Percentiles rank a stretch among this genome's conserved stretches.
These are phyloP conservation scores for Mormoops blainvillei DNA, from an alignment of 2,113 vertebrate species.

Conservation along the genomic window DNA sequence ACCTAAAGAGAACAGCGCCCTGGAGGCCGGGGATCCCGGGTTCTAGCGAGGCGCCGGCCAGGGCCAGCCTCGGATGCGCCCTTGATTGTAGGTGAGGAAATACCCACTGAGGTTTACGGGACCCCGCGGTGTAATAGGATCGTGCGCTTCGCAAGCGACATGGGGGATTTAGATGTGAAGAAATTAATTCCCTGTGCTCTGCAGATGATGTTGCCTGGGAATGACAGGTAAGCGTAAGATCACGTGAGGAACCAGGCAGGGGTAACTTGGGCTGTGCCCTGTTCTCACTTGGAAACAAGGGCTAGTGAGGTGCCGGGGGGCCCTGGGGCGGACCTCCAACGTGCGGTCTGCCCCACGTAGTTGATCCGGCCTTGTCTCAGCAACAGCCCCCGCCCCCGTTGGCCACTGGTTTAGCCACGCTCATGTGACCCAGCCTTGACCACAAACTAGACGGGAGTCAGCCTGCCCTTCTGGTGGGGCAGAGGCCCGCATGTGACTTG, in stretches of 20 bases:
- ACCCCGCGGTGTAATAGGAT: background rate
- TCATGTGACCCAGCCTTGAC: background rate
- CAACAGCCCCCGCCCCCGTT: background rate
- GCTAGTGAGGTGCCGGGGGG: background rate
- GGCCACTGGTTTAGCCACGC: background rate
- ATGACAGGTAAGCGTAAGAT: background rate
- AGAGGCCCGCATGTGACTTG: background rate
- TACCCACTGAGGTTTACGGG: background rate
- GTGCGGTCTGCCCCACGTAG: too few species aligned
- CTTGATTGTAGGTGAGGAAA: background rate
- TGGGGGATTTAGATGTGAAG: background rate
- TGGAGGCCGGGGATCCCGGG: background rate
- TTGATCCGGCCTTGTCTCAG: background rate
- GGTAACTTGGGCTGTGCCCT: background rate
- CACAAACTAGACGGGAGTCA: background rate
- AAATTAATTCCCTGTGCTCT: background rate
- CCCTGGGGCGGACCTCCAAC: too few species aligned
- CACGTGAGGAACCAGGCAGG: background rate
- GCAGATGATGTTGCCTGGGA: rapidly evolving
- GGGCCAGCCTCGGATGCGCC: rapidly evolving
- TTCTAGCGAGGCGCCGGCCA: background rate
- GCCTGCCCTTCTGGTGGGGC: background rate
- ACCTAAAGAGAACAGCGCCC: background rate
- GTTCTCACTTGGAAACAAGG: background rate
- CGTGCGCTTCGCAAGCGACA: background rate